A percentile compares a stretch with the other conserved stretches of the same genome.
Evolutionary conservation across 2,113 vertebrate genomes (phyloP).

Genomic region (Brachionichthys hirsutus): DNA sequence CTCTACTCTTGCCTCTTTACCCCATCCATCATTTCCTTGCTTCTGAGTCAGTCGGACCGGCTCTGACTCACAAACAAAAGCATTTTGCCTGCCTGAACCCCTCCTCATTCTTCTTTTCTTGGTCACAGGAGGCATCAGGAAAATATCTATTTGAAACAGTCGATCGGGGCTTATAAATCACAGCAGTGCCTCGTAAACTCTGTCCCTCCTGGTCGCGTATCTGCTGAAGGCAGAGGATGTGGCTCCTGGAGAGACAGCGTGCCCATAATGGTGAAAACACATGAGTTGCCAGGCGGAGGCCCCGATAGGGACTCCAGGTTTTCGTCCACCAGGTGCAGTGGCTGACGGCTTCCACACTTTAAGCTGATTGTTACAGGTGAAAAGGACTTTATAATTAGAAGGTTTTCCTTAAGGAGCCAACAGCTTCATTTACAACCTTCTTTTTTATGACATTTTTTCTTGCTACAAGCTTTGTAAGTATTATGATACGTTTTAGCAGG

Average conservation of each 20-base stretch:
- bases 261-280: slow-evolving; percentile 54
- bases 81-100: slow-evolving; percentile 11
- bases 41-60: slow-evolving; percentile 36
- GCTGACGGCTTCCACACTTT: background rate
- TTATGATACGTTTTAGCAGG: slow-evolving; percentile 11
- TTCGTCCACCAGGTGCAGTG: background rate
- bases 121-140: slow-evolving; percentile 26
- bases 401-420: background rate
- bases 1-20: slow-evolving; percentile 40
- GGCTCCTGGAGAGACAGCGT: slow-evolving; percentile 11
- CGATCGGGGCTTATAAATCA: slow-evolving; percentile 45
- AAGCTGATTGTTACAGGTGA: background rate
- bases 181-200: slow-evolving; percentile 5
- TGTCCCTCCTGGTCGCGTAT: slow-evolving; percentile 25
- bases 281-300: slow-evolving; percentile 59
- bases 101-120: slow-evolving; percentile 9
- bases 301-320: slow-evolving; percentile 8
- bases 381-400: background rate
- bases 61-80: slow-evolving; percentile 64
- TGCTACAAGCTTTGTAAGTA: background rate
- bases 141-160: slow-evolving; percentile 20
- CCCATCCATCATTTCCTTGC: slow-evolving; percentile 69
- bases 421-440: too few relatives aligned
- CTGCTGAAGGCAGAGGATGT: slow-evolving; percentile 8
- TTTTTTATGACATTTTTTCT: background rate